Conservation (phyloP, 1,140 invertebrate species). For the Potamilus streckersoni region DNA sequence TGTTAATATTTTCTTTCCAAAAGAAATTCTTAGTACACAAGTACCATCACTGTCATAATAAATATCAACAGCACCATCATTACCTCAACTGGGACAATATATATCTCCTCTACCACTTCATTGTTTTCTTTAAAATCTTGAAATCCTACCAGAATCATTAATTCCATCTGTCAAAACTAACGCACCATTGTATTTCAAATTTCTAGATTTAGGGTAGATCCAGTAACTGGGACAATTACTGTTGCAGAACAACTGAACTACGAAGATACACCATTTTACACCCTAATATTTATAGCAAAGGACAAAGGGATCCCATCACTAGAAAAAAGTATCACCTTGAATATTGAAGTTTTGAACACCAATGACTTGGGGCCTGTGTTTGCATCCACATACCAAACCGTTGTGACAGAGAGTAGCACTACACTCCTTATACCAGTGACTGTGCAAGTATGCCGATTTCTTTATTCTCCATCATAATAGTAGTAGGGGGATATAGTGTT, state of each 20-base stretch:
- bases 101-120: too few relatives aligned
- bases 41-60: too few relatives aligned
- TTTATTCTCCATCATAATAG: neutral
- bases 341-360: slow-evolving; percentile 83
- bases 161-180: too few relatives aligned
- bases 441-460: slow-evolving; percentile 31
- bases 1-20: too few relatives aligned
- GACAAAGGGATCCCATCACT: slow-evolving; percentile 82
- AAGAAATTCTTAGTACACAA: too few relatives aligned
- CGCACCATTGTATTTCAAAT: neutral
- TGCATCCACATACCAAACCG: slow-evolving; percentile 31
- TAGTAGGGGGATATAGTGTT: too few relatives aligned
- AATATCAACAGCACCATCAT: too few relatives aligned
- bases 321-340: slow-evolving; percentile 83
- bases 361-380: slow-evolving; percentile 47
- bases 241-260: slow-evolving; percentile 77
- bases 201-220: slow-evolving; percentile 77
- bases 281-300: slow-evolving; percentile 81
- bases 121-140: too few relatives aligned
- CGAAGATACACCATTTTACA: slow-evolving; percentile 82
- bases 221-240: slow-evolving; percentile 50
- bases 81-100: too few relatives aligned
- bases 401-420: slow-evolving; percentile 25
- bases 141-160: too few relatives aligned
- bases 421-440: slow-evolving; percentile 29